Evolutionary conservation across 2,113 vertebrate species (phyloP).

Genomic region (Holacanthus passer): DNA sequence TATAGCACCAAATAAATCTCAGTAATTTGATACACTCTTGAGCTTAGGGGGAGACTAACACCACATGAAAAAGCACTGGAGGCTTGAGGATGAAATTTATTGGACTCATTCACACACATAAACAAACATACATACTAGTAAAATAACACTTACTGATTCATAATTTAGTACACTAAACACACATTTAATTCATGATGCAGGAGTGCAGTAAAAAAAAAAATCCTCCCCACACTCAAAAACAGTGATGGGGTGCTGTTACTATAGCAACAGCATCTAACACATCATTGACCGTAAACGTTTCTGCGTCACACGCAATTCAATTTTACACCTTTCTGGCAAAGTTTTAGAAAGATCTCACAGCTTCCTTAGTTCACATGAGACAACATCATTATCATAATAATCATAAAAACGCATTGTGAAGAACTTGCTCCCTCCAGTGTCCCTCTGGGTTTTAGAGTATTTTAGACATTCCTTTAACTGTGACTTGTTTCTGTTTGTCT

Average conservation of each 20-base stretch:
- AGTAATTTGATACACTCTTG: constrained; percentile 54
- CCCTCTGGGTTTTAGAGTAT: not conserved
- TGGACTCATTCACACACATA: constrained; percentile 19
- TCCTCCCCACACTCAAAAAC: not conserved
- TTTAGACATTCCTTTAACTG: not conserved
- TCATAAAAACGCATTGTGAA: not conserved
- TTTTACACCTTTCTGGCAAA: constrained; percentile 24
- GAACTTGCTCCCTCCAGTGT: constrained; percentile 5
- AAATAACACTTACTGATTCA: constrained; percentile 49
- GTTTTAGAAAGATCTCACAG: constrained; percentile 13
- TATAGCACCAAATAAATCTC: constrained; percentile 57
- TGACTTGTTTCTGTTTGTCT: constrained; percentile 14
- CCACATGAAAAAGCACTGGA: constrained; percentile 28
- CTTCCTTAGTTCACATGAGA: not conserved
- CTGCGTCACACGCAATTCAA: constrained; percentile 12
- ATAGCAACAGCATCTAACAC: constrained; percentile 63
- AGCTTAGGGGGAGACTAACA: constrained; percentile 33
- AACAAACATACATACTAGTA: constrained; percentile 12
- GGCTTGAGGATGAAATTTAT: constrained; percentile 43
- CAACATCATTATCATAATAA: constrained; percentile 27
- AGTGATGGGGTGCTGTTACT: constrained; percentile 59
- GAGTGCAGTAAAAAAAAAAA: constrained; percentile 44
- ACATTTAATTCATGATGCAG: constrained; percentile 60
- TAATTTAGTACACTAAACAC: constrained; percentile 60
- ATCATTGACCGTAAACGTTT: constrained; percentile 46